Percentiles rank a stretch among this genome's conserved stretches.
These are phyloP conservation scores for Schrankia costaestrigalis DNA, from an alignment of 2,888 invertebrate genomes.

Conservation along the genomic window DNA sequence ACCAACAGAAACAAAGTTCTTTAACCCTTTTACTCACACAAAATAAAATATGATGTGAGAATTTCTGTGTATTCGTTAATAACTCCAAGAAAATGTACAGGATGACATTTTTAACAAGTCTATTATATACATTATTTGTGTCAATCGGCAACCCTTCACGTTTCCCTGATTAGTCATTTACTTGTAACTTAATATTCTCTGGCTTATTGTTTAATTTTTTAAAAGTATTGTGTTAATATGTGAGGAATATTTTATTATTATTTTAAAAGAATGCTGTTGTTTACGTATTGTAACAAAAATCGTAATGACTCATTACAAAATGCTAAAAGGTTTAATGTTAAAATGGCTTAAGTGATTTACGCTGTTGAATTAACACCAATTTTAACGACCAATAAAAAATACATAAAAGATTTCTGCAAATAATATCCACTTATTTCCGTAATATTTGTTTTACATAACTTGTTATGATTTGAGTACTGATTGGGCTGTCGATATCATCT, in stretches of 20 bases:
- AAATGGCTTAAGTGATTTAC: too few species aligned
- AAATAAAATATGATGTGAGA: slow-evolving; percentile 6
- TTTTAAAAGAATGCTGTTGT: too few species aligned
- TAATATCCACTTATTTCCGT: slow-evolving; percentile 40
- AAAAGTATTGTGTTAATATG: too few species aligned
- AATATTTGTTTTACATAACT: slow-evolving; percentile 54
- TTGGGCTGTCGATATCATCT: slow-evolving; percentile 20
- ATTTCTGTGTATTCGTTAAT: slow-evolving; percentile 14
- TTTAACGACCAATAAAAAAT: too few species aligned
- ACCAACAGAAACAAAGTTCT: slow-evolving; percentile 10
- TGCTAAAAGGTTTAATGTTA: too few species aligned
- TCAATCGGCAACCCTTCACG: slow-evolving; percentile 36
- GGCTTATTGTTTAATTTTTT: too few species aligned
- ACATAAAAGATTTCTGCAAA: slow-evolving; percentile 35
- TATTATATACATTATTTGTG: slow-evolving; percentile 24
- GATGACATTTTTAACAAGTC: slow-evolving; percentile 30
- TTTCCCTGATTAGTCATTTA: slow-evolving; percentile 47
- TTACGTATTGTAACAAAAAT: too few species aligned
- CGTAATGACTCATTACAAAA: too few species aligned
- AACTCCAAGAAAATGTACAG: slow-evolving; percentile 17
- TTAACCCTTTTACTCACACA: slow-evolving; percentile 12
- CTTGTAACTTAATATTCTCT: too few species aligned
- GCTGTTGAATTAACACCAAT: too few species aligned
- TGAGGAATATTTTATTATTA: too few species aligned
- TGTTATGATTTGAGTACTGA: too few species aligned